Percentiles rank a stretch among this genome's conserved stretches.
Conservation (phyloP, 2,888 invertebrate species). For the Norana najaformis region DNA sequence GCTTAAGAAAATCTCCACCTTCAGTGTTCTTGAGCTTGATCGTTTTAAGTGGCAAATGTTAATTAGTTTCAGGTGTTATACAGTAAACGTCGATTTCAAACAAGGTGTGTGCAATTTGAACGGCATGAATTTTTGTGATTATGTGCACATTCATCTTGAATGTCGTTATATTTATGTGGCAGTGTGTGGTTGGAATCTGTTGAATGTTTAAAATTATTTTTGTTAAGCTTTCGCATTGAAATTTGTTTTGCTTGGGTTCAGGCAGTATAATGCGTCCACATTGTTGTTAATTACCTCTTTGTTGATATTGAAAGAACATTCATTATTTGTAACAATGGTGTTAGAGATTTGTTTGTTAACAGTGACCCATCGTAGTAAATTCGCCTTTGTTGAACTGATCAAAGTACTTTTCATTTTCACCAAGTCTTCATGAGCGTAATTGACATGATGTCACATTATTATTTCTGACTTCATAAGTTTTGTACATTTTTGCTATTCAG, state of each 20-base stretch:
- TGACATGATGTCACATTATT: not conserved
- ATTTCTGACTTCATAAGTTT: not conserved
- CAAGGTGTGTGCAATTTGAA: too few species aligned
- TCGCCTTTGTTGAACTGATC: not conserved
- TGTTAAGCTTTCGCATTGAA: not conserved
- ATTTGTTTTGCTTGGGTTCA: not conserved
- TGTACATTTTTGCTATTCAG: not conserved
- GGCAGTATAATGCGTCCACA: slow-evolving; percentile 1
- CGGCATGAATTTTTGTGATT: too few species aligned
- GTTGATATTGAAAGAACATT: not conserved
- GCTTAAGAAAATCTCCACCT: too few species aligned
- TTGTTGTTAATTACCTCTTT: not conserved
- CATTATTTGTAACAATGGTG: not conserved
- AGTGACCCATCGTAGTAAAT: not conserved
- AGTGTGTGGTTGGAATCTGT: not conserved
- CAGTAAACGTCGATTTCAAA: too few species aligned
- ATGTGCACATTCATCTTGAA: too few species aligned
- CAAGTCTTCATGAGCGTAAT: not conserved
- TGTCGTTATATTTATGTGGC: too few species aligned
- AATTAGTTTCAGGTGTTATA: too few species aligned
- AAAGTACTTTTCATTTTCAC: not conserved
- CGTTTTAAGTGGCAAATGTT: too few species aligned
- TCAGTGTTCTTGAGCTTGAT: too few species aligned
- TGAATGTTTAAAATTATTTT: not conserved
- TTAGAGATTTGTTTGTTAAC: not conserved